phyloP scores from a whole-genome alignment of 1,140 invertebrate genomes.

The Lordiphosa stackelbergi region DNA sequence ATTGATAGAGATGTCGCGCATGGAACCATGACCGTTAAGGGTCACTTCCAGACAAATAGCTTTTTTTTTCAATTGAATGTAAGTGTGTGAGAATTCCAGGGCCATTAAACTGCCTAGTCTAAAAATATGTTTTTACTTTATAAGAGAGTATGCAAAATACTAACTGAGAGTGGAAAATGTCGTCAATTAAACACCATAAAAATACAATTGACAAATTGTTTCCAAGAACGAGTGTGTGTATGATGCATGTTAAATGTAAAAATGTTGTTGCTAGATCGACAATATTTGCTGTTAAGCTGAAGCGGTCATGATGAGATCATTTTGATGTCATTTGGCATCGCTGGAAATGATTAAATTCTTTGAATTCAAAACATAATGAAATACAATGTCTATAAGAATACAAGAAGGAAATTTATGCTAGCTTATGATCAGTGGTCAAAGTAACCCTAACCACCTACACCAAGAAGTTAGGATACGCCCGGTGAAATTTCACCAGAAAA shows the following conservation, averaged over 20 bases:
- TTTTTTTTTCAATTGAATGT: conserved; percentile 10
- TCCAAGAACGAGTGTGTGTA: conserved; percentile 10
- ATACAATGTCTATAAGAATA: no score
- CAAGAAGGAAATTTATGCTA: no score
- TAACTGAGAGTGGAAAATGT: conserved; percentile 19
- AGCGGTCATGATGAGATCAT: conserved; percentile 15
- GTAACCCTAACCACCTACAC: no score
- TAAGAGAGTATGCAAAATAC: conserved; percentile 15
- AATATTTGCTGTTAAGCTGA: neutral
- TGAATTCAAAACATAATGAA: neutral
- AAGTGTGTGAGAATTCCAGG: no score
- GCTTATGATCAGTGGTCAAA: no score
- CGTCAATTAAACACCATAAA: conserved; percentile 50
- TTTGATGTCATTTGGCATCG: conserved; percentile 7
- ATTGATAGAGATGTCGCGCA: conserved; percentile 22
- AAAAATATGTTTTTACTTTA: no score
- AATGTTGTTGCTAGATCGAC: conserved; percentile 11
- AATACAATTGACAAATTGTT: conserved; percentile 51
- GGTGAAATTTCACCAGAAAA: no score
- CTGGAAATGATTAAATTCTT: conserved; percentile 11
- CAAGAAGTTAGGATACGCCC: no score
- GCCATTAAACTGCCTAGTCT: no score
- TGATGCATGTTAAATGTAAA: conserved; percentile 11
- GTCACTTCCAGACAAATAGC: neutral
- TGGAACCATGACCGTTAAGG: conserved; percentile 1